Conservation (phyloP, 2,797 vertebrate genomes). For the Potorous gilbertii region DNA sequence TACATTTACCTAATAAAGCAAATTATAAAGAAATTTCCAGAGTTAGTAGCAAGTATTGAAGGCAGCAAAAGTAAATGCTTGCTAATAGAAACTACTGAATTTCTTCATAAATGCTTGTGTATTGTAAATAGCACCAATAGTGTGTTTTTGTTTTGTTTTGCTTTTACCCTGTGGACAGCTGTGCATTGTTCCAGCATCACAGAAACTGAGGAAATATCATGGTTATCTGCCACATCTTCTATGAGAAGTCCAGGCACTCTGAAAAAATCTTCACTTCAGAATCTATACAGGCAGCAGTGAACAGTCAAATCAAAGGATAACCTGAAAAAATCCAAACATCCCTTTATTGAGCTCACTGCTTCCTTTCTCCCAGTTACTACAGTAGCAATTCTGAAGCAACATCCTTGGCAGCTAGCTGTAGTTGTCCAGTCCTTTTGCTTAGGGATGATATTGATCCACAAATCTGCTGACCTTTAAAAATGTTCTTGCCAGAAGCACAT, state of each 20-base stretch:
- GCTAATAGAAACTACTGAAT: conserved; percentile 95
- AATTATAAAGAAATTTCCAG: conserved; percentile 91
- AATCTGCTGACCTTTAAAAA: conserved; percentile 90
- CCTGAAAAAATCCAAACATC: conserved; percentile 88
- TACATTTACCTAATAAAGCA: conserved; percentile 93
- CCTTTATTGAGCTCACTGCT: conserved; percentile 91
- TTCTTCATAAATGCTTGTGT: conserved; percentile 94
- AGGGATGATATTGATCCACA: conserved; percentile 91
- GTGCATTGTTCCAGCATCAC: conserved; percentile 89
- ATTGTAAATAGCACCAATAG: conserved; percentile 94
- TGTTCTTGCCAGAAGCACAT: conserved; percentile 90
- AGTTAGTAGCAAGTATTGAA: conserved; percentile 90
- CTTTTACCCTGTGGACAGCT: conserved; percentile 88
- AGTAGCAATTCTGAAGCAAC: conserved; percentile 87
- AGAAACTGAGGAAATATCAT: conserved; percentile 79
- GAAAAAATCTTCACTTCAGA: conserved; percentile 87
- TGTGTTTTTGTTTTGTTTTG: conserved; percentile 85
- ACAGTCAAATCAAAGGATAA: conserved; percentile 91
- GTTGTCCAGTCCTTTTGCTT: conserved; percentile 96
- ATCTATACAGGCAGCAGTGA: conserved; percentile 86
- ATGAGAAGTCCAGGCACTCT: conserved; percentile 80
- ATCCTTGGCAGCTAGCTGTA: conserved; percentile 90
- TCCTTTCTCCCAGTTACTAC: conserved; percentile 90
- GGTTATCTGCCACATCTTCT: conserved; percentile 82
- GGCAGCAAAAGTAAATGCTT: conserved; percentile 97